Conservation (phyloP, 2,797 vertebrate genomes). For the Gambusia yucatana region DNA sequence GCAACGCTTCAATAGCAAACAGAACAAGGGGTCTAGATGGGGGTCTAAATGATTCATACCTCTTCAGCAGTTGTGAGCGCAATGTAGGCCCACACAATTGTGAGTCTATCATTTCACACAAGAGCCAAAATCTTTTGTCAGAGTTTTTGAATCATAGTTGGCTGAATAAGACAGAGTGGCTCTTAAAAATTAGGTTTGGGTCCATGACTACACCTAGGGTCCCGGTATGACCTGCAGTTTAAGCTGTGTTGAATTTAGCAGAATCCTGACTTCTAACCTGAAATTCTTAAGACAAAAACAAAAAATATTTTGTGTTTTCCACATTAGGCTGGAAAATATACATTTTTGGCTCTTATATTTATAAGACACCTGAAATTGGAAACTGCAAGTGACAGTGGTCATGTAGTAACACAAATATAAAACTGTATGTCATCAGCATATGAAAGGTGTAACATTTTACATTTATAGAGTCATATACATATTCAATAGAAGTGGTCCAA, state of each 20-base stretch:
- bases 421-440: background rate
- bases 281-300: background rate
- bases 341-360: background rate
- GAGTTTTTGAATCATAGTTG: background rate
- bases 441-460: no score
- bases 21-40: background rate
- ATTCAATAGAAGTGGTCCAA: background rate
- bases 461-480: background rate
- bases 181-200: background rate
- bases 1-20: slow-evolving; percentile 15
- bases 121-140: background rate
- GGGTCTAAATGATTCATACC: background rate
- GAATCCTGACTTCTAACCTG: background rate
- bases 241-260: background rate
- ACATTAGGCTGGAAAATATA: background rate
- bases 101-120: background rate
- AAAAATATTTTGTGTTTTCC: background rate
- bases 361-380: background rate
- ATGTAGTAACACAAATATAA: background rate
- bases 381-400: background rate
- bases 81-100: background rate
- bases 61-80: background rate
- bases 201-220: background rate
- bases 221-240: background rate
- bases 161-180: background rate